A percentile compares a stretch with the other conserved stretches of the same genome.
These are phyloP conservation scores for Machaerirhynchus nigripectus DNA, from an alignment of 2,113 vertebrate genomes.

Conservation along the genomic window DNA sequence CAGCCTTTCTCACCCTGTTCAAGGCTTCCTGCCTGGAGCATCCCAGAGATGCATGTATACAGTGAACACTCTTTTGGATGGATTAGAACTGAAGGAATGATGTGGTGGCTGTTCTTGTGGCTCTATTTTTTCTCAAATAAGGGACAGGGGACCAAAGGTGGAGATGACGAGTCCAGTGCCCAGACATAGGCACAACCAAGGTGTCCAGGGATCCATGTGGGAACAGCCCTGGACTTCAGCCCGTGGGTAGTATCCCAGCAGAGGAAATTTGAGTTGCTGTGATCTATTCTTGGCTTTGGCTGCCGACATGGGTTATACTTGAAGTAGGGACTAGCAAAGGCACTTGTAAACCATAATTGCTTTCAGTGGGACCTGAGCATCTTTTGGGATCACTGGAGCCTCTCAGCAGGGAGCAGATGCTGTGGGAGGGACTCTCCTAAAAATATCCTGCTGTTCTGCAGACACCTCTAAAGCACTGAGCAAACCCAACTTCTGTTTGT, in stretches of 20 bases:
- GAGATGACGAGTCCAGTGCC: neutral
- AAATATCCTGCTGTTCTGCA: neutral
- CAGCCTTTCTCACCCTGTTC: neutral
- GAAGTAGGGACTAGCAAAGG: neutral
- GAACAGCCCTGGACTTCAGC: neutral
- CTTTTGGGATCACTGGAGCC: neutral
- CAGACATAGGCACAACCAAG: accelerated
- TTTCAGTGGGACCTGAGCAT: neutral
- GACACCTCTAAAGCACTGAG: neutral
- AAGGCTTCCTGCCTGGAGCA: neutral
- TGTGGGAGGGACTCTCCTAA: neutral
- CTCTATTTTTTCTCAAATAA: neutral
- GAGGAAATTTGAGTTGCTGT: neutral
- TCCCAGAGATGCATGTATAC: accelerated
- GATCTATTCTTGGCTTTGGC: neutral
- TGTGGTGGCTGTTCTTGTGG: neutral
- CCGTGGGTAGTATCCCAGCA: accelerated
- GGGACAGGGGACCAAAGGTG: neutral
- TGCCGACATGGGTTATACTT: neutral
- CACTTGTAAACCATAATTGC: neutral
- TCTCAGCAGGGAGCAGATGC: neutral
- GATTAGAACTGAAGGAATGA: neutral
- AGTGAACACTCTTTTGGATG: neutral
- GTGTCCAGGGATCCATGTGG: neutral
- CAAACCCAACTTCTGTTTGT: neutral